A percentile compares a stretch with the other conserved stretches of the same genome.
phyloP scores from a whole-genome alignment of 2,113 vertebrate genomes.

The Labeo catla region DNA sequence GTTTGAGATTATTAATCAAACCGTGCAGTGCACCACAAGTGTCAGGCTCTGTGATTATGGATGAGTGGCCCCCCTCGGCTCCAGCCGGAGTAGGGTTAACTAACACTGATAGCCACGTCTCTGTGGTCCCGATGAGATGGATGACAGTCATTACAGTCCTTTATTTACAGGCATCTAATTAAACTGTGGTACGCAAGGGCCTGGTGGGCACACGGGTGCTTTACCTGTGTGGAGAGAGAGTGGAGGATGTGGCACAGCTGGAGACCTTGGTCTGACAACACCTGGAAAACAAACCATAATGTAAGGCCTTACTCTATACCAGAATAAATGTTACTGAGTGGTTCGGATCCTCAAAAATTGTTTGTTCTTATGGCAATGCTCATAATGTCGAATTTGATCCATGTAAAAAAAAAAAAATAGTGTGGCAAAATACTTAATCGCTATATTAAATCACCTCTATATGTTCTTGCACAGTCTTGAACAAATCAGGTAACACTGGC shows the following conservation, averaged over 20 bases:
- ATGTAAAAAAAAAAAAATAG: background rate
- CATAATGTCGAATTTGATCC: background rate
- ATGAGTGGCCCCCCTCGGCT: conserved; percentile 51
- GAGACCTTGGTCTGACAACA: conserved; percentile 89
- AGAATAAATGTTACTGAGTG: background rate
- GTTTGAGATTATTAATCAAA: conserved; percentile 71
- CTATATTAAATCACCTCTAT: background rate
- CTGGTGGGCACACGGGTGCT: conserved; percentile 13
- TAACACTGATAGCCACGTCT: conserved; percentile 48
- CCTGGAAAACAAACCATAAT: conserved; percentile 70
- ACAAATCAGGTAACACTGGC: background rate
- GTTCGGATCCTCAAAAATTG: background rate
- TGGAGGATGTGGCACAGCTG: conserved; percentile 87
- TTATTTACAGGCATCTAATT: conserved; percentile 70
- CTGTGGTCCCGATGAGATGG: conserved; percentile 60
- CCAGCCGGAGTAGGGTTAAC: conserved; percentile 39
- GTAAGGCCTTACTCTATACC: background rate
- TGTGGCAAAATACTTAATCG: background rate
- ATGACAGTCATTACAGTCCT: conserved; percentile 70
- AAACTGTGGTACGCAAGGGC: conserved; percentile 58
- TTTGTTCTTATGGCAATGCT: background rate
- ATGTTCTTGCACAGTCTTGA: background rate
- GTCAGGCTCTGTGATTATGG: conserved; percentile 60
- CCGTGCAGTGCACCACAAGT: conserved; percentile 53
- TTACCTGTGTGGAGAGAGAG: conserved; percentile 88